Base-by-base conservation (phyloP, 1,140 invertebrate species). In the Drosophila guanche region DNA sequence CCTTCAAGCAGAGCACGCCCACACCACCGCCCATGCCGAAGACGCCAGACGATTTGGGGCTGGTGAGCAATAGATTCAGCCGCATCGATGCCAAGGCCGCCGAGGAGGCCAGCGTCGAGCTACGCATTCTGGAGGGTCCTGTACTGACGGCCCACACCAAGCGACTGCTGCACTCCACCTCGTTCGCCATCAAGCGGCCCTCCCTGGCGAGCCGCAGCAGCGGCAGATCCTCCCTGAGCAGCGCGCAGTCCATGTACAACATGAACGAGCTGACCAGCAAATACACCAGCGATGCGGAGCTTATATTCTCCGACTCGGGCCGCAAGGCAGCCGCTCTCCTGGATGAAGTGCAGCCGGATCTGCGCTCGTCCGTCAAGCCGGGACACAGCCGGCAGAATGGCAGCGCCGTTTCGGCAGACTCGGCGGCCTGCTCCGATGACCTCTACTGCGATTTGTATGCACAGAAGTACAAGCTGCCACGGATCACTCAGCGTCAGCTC, bases 111-210 rank as follows among this genome's bases (percentile, higher is more conserved):
- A 51, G 20, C 42, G 72, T 85, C 8, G 68, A 79, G 57, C 40
- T 86, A 61, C 81, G 81, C 47, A 86, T 86, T 22, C 74, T 66
- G 25, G 81, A 86, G 20, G 81, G 81, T 5, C 79, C 79, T 0
- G 50, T 70, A 55, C 52, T 88, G 10, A 76, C 61, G 4, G 75
- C 79, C 1, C 84, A 79, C 8, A 84, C 84, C 1, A 79, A 79
- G 47, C 77, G 81, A 5, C 68, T 91, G 14, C 68, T 91, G 54
- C 81, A 91, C 45, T 81, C 90, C 40, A 89, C 90, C 20, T 90
- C 89, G 16, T 91, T 91, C 69, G 84, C 89, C 2, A 91, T 91
- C 5, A 91, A 91, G 54, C 78, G 90, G 2, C 90, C 90, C 2
- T 88, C 85, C 33, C 48, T 91, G 46, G 68, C 89, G 20, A 77